A percentile compares a stretch with the other conserved stretches of the same genome.
Evolutionary conservation across 2,888 invertebrate species (phyloP).

Genomic region (Meteorus cinctellus): DNA sequence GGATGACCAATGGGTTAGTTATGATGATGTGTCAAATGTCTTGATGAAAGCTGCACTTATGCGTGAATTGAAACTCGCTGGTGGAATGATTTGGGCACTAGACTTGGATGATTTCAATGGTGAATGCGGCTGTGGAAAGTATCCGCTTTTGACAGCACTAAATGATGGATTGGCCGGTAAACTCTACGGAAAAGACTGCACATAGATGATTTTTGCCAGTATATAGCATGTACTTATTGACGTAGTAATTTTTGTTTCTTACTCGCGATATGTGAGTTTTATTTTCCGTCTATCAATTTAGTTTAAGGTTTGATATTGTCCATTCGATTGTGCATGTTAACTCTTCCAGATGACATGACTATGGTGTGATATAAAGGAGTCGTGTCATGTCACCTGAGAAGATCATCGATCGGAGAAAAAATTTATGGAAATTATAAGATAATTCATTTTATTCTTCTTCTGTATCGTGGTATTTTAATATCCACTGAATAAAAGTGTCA

Average conservation of each 20-base stretch:
- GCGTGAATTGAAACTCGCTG: slow-evolving; percentile 83
- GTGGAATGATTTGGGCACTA: slow-evolving; percentile 91
- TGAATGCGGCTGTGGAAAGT: slow-evolving; percentile 82
- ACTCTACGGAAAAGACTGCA: slow-evolving; percentile 73
- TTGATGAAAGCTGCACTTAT: slow-evolving; percentile 79
- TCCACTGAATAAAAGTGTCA: slow-evolving; percentile 25
- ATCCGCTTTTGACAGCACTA: slow-evolving; percentile 81
- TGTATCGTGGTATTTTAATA: background rate
- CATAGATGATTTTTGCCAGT: slow-evolving; percentile 60
- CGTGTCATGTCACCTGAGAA: slow-evolving; percentile 52
- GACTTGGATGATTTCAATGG: slow-evolving; percentile 87
- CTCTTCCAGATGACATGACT: slow-evolving; percentile 60
- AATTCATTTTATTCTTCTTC: slow-evolving; percentile 6
- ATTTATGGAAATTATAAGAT: background rate
- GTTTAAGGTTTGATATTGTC: background rate
- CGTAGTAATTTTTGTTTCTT: background rate
- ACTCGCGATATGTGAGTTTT: slow-evolving; percentile 27
- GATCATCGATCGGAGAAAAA: slow-evolving; percentile 36
- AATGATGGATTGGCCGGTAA: slow-evolving; percentile 76
- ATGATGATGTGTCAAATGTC: slow-evolving; percentile 78
- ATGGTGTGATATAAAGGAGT: background rate
- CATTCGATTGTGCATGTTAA: slow-evolving; percentile 42
- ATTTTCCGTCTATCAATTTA: slow-evolving; percentile 31
- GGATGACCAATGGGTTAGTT: slow-evolving; percentile 92
- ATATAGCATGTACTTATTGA: background rate